A percentile compares a stretch with the other conserved stretches of the same genome.
Conservation (phyloP, 2,888 invertebrate genomes). For the Eueremaeus valkanovi region DNA sequence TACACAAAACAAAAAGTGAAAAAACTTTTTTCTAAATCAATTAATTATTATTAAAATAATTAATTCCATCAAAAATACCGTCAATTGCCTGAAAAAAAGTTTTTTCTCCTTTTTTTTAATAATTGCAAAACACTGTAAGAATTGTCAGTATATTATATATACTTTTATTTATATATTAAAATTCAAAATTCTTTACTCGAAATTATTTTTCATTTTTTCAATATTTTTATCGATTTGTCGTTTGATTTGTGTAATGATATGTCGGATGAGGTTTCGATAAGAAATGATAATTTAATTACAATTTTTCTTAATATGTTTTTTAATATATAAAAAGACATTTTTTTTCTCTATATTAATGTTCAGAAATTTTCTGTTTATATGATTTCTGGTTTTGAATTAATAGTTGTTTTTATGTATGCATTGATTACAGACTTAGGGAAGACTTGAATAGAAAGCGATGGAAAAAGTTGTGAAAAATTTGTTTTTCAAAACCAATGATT, state of each 20-base stretch:
- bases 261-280: background rate
- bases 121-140: background rate
- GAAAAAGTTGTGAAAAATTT: background rate
- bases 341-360: background rate
- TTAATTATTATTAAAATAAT: background rate
- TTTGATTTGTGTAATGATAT: background rate
- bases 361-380: background rate
- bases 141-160: background rate
- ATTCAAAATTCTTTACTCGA: background rate
- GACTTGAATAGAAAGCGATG: background rate
- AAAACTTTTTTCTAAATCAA: background rate
- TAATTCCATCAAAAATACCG: background rate
- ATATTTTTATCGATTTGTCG: background rate
- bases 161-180: background rate
- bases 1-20: background rate
- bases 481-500: background rate
- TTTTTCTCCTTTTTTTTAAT: background rate
- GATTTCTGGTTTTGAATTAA: background rate
- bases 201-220: background rate
- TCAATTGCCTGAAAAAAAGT: background rate
- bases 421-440: conserved; percentile 12
- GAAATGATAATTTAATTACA: background rate
- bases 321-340: background rate
- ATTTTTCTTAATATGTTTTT: background rate
- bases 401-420: background rate